Conservation (phyloP, 2,888 invertebrate species). For the Coremacera marginata region DNA sequence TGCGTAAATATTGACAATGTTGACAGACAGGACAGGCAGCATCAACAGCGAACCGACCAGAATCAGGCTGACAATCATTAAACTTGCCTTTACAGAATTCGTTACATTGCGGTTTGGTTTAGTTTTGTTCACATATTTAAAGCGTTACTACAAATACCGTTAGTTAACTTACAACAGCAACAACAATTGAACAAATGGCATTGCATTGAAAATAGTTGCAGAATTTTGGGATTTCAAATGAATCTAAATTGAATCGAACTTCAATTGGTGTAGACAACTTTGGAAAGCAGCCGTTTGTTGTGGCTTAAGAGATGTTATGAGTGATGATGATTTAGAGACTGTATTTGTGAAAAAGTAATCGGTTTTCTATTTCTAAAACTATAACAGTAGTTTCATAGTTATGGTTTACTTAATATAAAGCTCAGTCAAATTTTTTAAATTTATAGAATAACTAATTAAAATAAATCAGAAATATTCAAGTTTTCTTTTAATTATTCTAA, state of each 20-base stretch:
- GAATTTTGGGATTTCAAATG: not conserved
- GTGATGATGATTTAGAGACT: too few species aligned
- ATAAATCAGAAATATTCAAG: too few species aligned
- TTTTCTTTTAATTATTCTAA: too few species aligned
- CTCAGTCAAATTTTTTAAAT: too few species aligned
- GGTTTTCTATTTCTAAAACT: not conserved
- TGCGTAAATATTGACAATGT: constrained; percentile 51
- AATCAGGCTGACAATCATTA: not conserved
- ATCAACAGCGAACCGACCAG: not conserved
- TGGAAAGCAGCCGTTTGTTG: not conserved
- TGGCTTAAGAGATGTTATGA: too few species aligned
- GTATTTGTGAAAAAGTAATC: not conserved
- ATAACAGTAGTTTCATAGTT: too few species aligned
- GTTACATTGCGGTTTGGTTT: not conserved
- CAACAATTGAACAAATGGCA: not conserved
- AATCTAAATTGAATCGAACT: not conserved
- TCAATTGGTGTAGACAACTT: not conserved
- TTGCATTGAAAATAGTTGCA: not conserved
- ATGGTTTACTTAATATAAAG: too few species aligned
- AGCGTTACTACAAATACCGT: constrained; percentile 1
- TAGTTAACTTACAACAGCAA: not conserved
- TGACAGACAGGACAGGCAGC: constrained; percentile 31
- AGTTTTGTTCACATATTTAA: constrained; percentile 13
- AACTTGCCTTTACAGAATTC: not conserved
- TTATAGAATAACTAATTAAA: too few species aligned